Percentiles rank a stretch among this genome's conserved stretches.
Conservation (phyloP, 2,113 vertebrate species). For the Silurus meridionalis region DNA sequence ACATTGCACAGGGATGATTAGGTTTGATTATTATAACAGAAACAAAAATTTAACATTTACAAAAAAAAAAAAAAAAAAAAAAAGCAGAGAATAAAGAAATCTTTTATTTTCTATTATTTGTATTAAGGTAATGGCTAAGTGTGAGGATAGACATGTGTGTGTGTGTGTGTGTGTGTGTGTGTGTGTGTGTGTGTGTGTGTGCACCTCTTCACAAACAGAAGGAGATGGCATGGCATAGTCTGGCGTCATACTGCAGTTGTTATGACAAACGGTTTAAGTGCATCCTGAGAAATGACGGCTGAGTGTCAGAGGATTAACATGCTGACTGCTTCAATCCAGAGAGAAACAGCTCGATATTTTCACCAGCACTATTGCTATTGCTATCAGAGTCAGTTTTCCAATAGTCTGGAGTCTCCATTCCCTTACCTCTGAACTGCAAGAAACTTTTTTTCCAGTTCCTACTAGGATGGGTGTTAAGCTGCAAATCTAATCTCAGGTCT, state of each 20-base stretch:
- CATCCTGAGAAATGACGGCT: conserved; percentile 50
- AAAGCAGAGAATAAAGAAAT: neutral
- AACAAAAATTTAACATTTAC: neutral
- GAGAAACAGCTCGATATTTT: neutral
- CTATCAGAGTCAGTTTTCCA: neutral
- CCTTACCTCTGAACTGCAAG: neutral
- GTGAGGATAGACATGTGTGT: neutral
- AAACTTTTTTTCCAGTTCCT: neutral
- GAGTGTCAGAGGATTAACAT: conserved; percentile 49
- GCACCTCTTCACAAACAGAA: conserved; percentile 43
- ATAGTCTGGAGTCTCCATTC: neutral
- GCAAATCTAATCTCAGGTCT: conserved; percentile 38
- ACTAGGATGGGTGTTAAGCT: conserved; percentile 18
- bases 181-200: conserved; percentile 35
- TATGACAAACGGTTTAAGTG: conserved; percentile 57
- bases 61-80: neutral
- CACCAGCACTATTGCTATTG: neutral
- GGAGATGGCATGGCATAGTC: conserved; percentile 49
- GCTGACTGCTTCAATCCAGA: neutral
- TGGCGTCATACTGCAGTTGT: conserved; percentile 48
- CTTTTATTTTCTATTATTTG: neutral
- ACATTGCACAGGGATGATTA: conserved; percentile 17
- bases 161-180: conserved; percentile 15
- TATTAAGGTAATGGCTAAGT: neutral
- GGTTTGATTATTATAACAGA: conserved; percentile 38